Base-by-base conservation (phyloP, 1,140 invertebrate species). In the Euura saliciscinereae region DNA sequence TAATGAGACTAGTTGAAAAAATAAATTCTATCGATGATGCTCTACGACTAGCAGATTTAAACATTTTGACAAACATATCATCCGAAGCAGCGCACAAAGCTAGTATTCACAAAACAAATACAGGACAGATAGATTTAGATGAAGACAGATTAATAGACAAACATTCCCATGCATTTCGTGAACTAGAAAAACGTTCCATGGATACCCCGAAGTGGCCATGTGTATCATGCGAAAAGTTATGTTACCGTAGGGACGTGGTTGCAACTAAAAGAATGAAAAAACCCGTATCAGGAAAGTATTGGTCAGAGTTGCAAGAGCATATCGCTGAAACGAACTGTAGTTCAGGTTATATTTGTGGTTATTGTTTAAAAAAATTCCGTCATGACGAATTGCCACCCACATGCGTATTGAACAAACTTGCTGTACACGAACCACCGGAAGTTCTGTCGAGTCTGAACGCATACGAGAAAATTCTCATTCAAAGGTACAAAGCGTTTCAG, bases 401-500 rank as follows among this genome's bases (percentile, higher is more conserved):
- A 6, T 51, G 28, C 28, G 28, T 28, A 28, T 28, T 28, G 28
- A 28, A 28, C 28, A 28, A 28, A 28, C 28, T 28, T 51, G 46
- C 46, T 11, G 46, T 51, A 51, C 6, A 6, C 6, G 46, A 6
- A 51, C 43, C 71, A 13, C 68, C 69, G 3, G 7, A n/a, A 13
- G 65, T 67, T 46, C 44, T 75, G 5, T 3, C 3, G 28, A 10
- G 13, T 44, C 45, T 75, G 2, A 75, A 75, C 70, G 59, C 28
- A 4, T 72, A 43, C 59, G 74, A 72, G 68, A 44, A 46, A 46
- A 72, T 73, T 65, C 67, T 75, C 28, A 74, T 74, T 13, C 73
- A 74, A 70, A 6, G 73, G 45, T 69, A 65, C 4, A 74, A 74
- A 70, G 64, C 73, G 11, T 74, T 66, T 43, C 8, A 75, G 45